Conservation (phyloP, 2,113 vertebrate species). For the Corythaeola cristata region DNA sequence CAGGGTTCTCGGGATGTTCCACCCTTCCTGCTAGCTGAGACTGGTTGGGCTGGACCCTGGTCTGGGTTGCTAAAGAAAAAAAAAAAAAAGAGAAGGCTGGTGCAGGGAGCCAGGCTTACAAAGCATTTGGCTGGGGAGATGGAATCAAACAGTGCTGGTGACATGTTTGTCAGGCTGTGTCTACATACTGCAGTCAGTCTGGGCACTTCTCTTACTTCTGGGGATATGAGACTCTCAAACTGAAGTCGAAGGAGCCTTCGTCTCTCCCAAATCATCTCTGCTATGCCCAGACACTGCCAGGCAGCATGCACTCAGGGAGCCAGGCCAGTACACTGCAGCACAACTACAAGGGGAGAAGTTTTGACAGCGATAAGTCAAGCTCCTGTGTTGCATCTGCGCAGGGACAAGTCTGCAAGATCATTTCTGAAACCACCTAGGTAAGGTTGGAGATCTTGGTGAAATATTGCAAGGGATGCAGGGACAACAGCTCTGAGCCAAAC, state of each 20-base stretch:
- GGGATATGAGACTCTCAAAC: background rate
- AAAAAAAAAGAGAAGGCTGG: background rate
- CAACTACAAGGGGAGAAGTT: background rate
- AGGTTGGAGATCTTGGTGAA: background rate
- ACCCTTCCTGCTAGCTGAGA: background rate
- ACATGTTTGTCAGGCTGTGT: background rate
- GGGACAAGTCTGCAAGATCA: background rate
- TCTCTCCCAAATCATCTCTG: background rate
- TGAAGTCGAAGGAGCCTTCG: background rate
- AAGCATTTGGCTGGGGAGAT: background rate
- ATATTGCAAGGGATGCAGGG: background rate
- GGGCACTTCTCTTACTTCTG: background rate
- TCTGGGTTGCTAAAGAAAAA: background rate
- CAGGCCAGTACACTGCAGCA: background rate
- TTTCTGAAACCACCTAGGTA: background rate
- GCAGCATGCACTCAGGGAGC: background rate
- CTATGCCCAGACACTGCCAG: background rate
- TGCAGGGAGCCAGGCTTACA: background rate
- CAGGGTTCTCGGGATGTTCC: background rate
- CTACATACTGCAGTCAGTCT: background rate
- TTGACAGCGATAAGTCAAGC: background rate
- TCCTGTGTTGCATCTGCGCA: background rate
- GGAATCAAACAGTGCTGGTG: background rate
- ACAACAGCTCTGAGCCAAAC: background rate
- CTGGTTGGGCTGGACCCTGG: background rate